These are phyloP conservation scores for Ceraclea dissimilis DNA, from an alignment of 2,888 invertebrate genomes.

Conservation along the genomic window DNA sequence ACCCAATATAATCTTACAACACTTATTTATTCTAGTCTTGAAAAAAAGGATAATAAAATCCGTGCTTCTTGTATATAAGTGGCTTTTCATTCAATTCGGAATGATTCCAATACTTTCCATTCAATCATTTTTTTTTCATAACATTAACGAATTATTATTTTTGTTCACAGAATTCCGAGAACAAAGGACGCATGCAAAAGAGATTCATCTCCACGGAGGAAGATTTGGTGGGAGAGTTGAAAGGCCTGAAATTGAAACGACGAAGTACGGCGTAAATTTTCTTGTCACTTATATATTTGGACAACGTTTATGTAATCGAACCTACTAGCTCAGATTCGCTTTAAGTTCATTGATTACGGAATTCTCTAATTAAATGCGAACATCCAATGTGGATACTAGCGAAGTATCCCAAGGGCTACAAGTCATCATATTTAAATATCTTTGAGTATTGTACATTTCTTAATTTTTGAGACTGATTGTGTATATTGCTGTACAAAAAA, in stretches of 20 bases:
- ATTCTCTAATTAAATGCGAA: not conserved
- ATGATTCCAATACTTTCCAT: no score
- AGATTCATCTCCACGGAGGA: constrained; percentile 57
- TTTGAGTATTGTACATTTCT: constrained; percentile 25
- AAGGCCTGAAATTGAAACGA: constrained; percentile 59
- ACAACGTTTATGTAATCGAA: not conserved
- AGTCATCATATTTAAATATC: constrained; percentile 15
- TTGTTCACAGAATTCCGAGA: constrained; percentile 33
- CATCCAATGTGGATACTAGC: not conserved
- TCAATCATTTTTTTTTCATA: no score
- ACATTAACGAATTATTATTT: not conserved
- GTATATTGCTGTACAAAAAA: constrained; percentile 26
- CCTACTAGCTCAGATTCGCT: constrained; percentile 2
- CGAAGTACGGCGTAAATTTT: constrained; percentile 46
- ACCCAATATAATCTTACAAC: no score
- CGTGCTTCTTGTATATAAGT: no score
- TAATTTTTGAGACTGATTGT: constrained; percentile 27
- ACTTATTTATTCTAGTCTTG: no score
- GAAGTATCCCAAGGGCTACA: not conserved
- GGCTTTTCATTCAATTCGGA: no score
- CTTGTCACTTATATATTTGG: not conserved
- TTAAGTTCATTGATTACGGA: constrained; percentile 1
- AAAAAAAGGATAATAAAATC: no score
- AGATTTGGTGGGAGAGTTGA: constrained; percentile 55
- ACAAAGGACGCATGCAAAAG: constrained; percentile 48